Evolutionary conservation across 2,888 invertebrate species (phyloP).

Genomic region (Lycia hirtaria): DNA sequence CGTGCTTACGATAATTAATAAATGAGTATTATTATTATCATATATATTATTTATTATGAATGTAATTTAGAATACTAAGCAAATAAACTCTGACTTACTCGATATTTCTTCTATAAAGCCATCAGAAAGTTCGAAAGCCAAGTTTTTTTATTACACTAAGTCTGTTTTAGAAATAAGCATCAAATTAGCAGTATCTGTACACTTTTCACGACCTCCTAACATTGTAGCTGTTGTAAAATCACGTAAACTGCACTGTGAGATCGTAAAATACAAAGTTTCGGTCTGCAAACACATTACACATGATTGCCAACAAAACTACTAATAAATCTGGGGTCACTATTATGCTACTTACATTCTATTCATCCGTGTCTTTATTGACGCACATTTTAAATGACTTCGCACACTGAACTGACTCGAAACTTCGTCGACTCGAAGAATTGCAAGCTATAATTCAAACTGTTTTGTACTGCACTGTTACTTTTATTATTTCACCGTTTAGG

Average conservation of each 20-base stretch:
- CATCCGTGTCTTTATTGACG: not conserved
- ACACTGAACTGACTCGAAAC: not conserved
- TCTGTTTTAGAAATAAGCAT: no score
- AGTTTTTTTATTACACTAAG: no score
- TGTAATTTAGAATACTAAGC: no score
- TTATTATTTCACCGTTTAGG: no score
- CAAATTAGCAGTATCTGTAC: not conserved
- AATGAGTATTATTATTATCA: no score
- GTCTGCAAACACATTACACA: constrained; percentile 4
- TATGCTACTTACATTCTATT: constrained; percentile 35
- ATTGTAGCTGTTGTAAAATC: constrained; percentile 1
- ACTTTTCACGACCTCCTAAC: not conserved
- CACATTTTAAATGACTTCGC: not conserved
- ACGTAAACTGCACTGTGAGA: not conserved
- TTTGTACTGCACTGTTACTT: no score
- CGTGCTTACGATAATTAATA: no score
- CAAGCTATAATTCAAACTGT: no score
- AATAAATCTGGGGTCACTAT: constrained; percentile 18
- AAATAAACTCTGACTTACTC: no score
- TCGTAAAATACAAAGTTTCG: constrained; percentile 7
- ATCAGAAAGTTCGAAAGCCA: no score
- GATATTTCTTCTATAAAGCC: no score
- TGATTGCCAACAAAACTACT: constrained; percentile 19
- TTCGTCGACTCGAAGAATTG: not conserved
- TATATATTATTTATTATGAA: no score